Base-by-base conservation (phyloP, 1,140 invertebrate species). In the Triops longicaudatus region DNA sequence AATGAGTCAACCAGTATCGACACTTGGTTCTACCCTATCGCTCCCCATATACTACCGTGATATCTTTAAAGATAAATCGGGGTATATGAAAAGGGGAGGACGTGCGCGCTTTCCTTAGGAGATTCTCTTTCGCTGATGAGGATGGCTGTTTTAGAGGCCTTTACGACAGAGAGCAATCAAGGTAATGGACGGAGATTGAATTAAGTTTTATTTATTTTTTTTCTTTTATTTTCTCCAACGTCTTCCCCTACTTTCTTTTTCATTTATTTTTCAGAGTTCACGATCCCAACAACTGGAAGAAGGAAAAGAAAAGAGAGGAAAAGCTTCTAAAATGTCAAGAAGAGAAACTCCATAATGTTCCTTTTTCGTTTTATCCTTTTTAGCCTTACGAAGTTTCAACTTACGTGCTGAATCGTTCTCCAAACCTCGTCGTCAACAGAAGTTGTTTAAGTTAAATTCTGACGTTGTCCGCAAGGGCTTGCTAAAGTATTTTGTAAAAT, bases 141-240 rank as follows among this genome's bases (percentile, higher is more conserved):
- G 50, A 63, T 63, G 14, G 50, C 50, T 37, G 31, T 37, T 63
- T 22, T 17, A n/a, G 50, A 22, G 50, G 17, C 50, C 50, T 63
- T 22, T 17, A 63, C 50, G 50, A 63, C 17, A 63, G 31, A 63
- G 50, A 63, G 50, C 50, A 63, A 63, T 63, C 50, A 63, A 63
- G 50, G 50, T 63, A 63, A 63, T 63, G 50, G 50, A 63, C 50
- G 50, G 31, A 63, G 50, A 63, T 63, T 63, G 50, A 63, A 63
- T 63, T 63, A 63, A 22, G 22, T 63, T n/a, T 63, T 63, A n/a
- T 63, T 17, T 63, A 17, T 22, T 63, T 63, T 11, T 11, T 17
- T n/a, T 7, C 14, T 63, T 63, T 63, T 63, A 63, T 37, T 37
- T 37, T 37, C 10, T 17, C 50, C 22, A 22, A 63, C 14, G 1